Evolutionary conservation across 2,113 vertebrate species (phyloP), one percentile per base, ranked within the genome.

Genomic region (Asarcornis scutulata): DNA sequence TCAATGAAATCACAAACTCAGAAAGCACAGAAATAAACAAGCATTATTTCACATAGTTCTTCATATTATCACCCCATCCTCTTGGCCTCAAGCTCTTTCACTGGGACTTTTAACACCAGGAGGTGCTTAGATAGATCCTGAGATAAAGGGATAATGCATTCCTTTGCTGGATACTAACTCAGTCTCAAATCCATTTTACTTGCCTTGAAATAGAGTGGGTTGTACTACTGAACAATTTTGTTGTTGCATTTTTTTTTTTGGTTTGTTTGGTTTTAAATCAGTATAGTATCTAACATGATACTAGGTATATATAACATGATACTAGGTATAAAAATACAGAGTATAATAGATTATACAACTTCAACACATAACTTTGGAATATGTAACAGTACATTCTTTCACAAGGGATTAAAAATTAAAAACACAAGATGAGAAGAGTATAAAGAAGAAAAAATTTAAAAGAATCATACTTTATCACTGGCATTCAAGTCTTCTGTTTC

Each of bases 391-490:
- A 86, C 1, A 11, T 16, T 84, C 36, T 27, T 82, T 69, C 50
- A 80, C 0, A 13, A 23, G 85, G 75, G 11, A 34, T 36, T 68
- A 25, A 46, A 89, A 80, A 72, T 20, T 20, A 13, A 29, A 17
- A 82, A 86, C 29, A 64, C 13, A 83, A 55, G n/a, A 77, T 50
- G 26, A 73, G 32, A 75, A 72, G 17, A 89, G 40, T 7, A 9
- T 16, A 12, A 83, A 88, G 22, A 84, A 64, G 1, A 81, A 53
- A 5, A 81, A 38, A 32, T 83, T 59, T 3, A 74, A 73, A 82
- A 44, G 68, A 62, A 36, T 34, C 95, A 42, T 97, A 99, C 99
- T 97, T 98, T 98, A 74, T 99, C 98, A 69, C 99, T 99, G 96
- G 94, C 73, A 72, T 96, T 97, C 40, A 97, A 91, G 60, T 98